phyloP scores from a whole-genome alignment of 1,140 invertebrate species.

The Drosophila hydei region DNA sequence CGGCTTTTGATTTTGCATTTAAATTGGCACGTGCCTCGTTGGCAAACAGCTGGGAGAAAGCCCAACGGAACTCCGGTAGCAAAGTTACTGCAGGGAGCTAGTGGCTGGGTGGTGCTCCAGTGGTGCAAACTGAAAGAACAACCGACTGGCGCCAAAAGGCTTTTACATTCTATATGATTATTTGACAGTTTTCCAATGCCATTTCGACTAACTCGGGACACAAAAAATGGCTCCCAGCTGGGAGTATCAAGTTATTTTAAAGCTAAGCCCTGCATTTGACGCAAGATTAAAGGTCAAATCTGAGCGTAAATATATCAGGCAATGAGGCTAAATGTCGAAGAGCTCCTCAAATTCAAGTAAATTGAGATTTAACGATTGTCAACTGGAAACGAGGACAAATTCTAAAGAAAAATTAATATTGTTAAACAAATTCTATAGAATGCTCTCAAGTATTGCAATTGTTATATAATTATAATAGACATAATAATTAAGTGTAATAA shows the following conservation, averaged over 20 bases:
- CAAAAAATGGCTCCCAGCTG: slow-evolving; percentile 4
- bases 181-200: slow-evolving; percentile 40
- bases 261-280: slow-evolving; percentile 11
- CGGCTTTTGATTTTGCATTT: slow-evolving; percentile 75
- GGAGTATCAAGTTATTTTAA: neutral
- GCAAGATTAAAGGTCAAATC: slow-evolving; percentile 11
- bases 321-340: neutral
- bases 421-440: too few relatives aligned
- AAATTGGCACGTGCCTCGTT: slow-evolving; percentile 73
- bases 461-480: too few relatives aligned
- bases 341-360: neutral
- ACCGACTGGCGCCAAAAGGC: slow-evolving; percentile 37
- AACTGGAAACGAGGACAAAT: too few relatives aligned
- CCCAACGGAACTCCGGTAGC: slow-evolving; percentile 18
- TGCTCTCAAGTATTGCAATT: too few relatives aligned
- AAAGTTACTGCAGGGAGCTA: neutral
- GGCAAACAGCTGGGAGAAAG: slow-evolving; percentile 44
- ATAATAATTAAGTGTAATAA: too few relatives aligned
- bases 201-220: slow-evolving; percentile 10
- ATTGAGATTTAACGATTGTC: neutral
- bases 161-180: slow-evolving; percentile 37
- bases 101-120: slow-evolving; percentile 4
- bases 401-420: too few relatives aligned
- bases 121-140: slow-evolving; percentile 44
- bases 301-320: neutral